Evolutionary conservation across 2,113 vertebrate species (phyloP), one percentile per base, ranked within the genome.

Genomic region (Silurus asotus): DNA sequence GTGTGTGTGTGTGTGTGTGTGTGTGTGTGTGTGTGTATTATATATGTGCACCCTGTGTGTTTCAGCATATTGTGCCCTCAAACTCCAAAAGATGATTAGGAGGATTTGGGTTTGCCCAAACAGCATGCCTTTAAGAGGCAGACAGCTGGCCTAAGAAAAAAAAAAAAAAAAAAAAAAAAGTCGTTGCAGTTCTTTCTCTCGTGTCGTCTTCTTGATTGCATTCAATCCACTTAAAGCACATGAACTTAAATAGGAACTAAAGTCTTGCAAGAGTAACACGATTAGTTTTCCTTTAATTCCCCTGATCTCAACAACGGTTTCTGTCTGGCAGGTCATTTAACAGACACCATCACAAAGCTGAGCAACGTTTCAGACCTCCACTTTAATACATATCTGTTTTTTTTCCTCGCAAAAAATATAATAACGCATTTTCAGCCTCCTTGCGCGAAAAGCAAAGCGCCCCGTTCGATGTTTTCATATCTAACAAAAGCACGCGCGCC

Each of bases 1-100:
- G 25, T 75, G 48, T 51, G 49, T 88, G 79, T 90, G 79, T 87
- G 74, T 86, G 79, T 87, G 74, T 86, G 88, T 87, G 87, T 89
- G 87, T 23, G 48, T 88, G 76, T 82, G 64, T 83, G 79, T 90
- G 80, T 84, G 84, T 82, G 17, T 37, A 37, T 37, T 37, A 37
- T 87, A 64, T 85, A n/a, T 83, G 69, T 90, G 87, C 85, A 81
- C 78, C 69, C 93, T 93, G 93, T 92, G 88, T 93, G 90, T 93
- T 95, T 90, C 92, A 93, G 93, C 94, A 94, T 93, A 94, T 94
- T 93, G 93, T 94, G 93, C 93, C 94, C 93, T 93, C 88, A 91
- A 94, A 95, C 94, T 94, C 93, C 93, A 94, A 95, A 93, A 94
- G 92, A 94, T 94, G 93, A 95, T 94, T 95, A 95, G 93, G 92